Base-by-base conservation (phyloP, 2,888 invertebrate genomes). In the Pachycephus smyrnensis region DNA sequence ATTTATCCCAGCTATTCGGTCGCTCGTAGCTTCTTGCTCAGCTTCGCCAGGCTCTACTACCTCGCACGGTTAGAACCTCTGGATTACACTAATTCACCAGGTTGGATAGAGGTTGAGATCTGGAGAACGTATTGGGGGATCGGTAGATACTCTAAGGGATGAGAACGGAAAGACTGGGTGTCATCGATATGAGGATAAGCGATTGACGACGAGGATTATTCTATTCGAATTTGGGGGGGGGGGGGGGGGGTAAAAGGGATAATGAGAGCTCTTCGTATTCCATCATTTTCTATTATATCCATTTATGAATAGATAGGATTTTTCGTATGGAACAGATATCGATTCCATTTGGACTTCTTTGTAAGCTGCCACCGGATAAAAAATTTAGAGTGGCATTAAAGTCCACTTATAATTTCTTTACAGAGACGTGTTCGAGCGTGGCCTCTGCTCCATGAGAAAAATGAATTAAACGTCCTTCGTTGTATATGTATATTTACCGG, bases 1-100 rank as follows among this genome's bases (percentile, higher is more conserved):
- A 87, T 87, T 86, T 83, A 85, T 85, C 86, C 80, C 36, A 55
- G 71, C 77, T 23, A 69, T 71, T 71, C 32, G 77, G 23, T 71
- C 75, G 75, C 32, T 71, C 71, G 31, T 33, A 33, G 11, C 71
- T 33, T 31, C 31, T 71, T 33, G 71, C 32, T 31, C 71, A 71
- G 31, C 71, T 31, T 71, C 23, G 2, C 71, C 30, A 71, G 15
- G 71, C 31, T 30, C 32, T 9, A 33, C 4, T 15, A 30, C 12
- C 31, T 71, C 32, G 30, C 71, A 11, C 71, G 30, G 9, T 71
- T 71, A 11, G 9, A 55, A 55, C 55, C 2, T 55, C 55, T 23
- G 55, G 55, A 55, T 55, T 55, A 55, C 55, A 55, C 55, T 55
- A 23, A 55, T 55, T 55, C 55, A 55, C 55, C 55, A 55, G 55